Percentiles rank a stretch among this genome's conserved stretches.
phyloP scores from a whole-genome alignment of 2,113 vertebrate species.

The Brachionichthys hirsutus region DNA sequence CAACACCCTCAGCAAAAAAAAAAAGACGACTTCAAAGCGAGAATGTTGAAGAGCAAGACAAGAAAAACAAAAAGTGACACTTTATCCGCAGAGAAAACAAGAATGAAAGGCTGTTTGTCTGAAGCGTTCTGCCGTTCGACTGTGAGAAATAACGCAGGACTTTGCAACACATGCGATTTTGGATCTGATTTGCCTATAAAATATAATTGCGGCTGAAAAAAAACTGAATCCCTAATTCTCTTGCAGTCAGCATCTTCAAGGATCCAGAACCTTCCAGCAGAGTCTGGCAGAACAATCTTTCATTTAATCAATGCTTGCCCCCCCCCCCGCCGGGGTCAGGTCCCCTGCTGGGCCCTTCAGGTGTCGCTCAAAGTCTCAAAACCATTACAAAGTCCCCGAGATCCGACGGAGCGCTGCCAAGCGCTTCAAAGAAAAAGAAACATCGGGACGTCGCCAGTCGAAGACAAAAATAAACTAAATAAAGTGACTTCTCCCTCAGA shows the following conservation, averaged over 20 bases:
- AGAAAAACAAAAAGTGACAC: constrained; percentile 36
- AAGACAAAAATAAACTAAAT: constrained; percentile 58
- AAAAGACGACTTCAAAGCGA: constrained; percentile 33
- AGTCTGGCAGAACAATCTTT: constrained; percentile 3
- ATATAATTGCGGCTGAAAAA: constrained; percentile 1
- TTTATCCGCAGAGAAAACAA: constrained; percentile 17
- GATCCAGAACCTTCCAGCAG: constrained; percentile 3
- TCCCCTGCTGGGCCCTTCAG: constrained; percentile 31
- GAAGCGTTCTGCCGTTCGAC: constrained; percentile 15
- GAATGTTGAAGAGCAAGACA: constrained; percentile 26
- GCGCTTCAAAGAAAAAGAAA: constrained; percentile 62
- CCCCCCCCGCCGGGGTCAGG: not conserved
- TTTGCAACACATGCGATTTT: not conserved
- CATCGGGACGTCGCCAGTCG: constrained; percentile 34
- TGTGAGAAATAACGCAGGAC: constrained; percentile 2
- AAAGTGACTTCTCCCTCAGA: constrained; percentile 40
- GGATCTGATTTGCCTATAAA: not conserved
- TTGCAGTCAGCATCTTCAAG: constrained; percentile 24
- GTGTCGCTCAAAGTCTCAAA: constrained; percentile 51
- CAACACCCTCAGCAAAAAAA: constrained; percentile 26
- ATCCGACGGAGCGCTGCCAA: constrained; percentile 22
- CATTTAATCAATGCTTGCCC: constrained; percentile 14
- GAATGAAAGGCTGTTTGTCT: constrained; percentile 26
- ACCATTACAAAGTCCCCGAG: constrained; percentile 46
- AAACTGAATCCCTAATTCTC: constrained; percentile 17